Percentiles rank a stretch among this genome's conserved stretches.
Conservation (phyloP, 1,140 invertebrate genomes). For the Drepana arcuata region DNA sequence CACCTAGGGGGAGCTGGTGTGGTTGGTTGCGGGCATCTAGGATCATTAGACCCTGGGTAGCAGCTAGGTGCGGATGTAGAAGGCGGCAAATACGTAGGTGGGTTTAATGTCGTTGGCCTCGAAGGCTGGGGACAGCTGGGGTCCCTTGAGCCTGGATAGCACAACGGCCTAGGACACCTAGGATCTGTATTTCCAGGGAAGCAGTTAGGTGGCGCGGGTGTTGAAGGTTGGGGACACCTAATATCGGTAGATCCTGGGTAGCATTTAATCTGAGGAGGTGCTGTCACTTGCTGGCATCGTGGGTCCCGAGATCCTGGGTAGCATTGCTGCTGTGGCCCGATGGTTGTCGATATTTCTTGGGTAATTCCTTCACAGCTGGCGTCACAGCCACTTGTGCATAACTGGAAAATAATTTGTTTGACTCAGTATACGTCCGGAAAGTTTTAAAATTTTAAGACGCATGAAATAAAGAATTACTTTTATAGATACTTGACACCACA, state of each 20-base stretch:
- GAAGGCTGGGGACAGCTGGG: conserved; percentile 39
- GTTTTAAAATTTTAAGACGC: too few species aligned
- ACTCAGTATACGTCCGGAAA: too few species aligned
- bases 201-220: conserved; percentile 34
- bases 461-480: too few species aligned
- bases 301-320: conserved; percentile 54
- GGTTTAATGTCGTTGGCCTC: conserved; percentile 13
- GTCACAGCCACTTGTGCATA: conserved; percentile 58
- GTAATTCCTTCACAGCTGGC: conserved; percentile 36
- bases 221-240: conserved; percentile 37
- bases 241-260: conserved; percentile 46
- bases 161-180: conserved; percentile 21
- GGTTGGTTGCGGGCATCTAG: conserved; percentile 20
- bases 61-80: conserved; percentile 19
- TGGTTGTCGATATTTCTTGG: conserved; percentile 39
- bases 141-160: conserved; percentile 45
- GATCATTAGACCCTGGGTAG: conserved; percentile 33
- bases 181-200: conserved; percentile 63
- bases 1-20: conserved; percentile 28
- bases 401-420: conserved; percentile 41
- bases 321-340: conserved; percentile 31
- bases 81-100: conserved; percentile 19
- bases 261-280: conserved; percentile 31
- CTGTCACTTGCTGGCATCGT: conserved; percentile 28
- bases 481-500: too few species aligned